Base-by-base conservation (phyloP, 2,113 vertebrate genomes). In the Ardeotis arabs region DNA sequence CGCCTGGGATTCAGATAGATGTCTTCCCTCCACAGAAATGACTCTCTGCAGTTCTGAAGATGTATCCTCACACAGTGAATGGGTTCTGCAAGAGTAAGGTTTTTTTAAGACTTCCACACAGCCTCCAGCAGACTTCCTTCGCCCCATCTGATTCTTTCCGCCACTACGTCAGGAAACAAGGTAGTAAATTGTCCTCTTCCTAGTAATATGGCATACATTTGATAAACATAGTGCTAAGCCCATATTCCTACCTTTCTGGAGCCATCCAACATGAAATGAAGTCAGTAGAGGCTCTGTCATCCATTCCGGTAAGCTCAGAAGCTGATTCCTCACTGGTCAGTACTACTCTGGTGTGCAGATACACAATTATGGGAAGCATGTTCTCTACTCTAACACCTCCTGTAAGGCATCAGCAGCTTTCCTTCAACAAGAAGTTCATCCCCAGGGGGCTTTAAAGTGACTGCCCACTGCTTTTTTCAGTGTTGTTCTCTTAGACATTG, bases 1-100 rank as follows among this genome's bases (percentile, higher is more conserved):
- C n/a, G 73, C 89, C 72, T 97, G 95, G 58, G 98, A 97, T 49
- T 96, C 97, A 33, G 98, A 90, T 12, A 87, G 91, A 41, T 97
- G 96, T 45, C 95, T 94, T 67, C 97, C 97, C 72, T 98, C 98
- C 97, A 98, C 97, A 74, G 98, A 95, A 91, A 98, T 82, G 24
- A 97, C 97, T 37, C 94, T 93, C 85, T 98, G 98, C 58, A 96
- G 94, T 74, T 97, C 98, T 52, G 98, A 97, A 28, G 94, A 95
- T 0, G 68, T 94, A 91, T 99, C 98, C 55, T 98, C 98, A 70
- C 93, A 89, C 12, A 97, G 67, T 6, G 98, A 98, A 84, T 95
- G 97, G 47, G 96, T 81, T 97, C 99, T 99, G 94, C 58, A 95
- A 97, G 96, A 96, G 82, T 45, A 96, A 60, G 55, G 27, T 12